These are phyloP conservation scores for Drosophila pruinosa DNA, from an alignment of 1,140 invertebrate species.

Conservation along the genomic window DNA sequence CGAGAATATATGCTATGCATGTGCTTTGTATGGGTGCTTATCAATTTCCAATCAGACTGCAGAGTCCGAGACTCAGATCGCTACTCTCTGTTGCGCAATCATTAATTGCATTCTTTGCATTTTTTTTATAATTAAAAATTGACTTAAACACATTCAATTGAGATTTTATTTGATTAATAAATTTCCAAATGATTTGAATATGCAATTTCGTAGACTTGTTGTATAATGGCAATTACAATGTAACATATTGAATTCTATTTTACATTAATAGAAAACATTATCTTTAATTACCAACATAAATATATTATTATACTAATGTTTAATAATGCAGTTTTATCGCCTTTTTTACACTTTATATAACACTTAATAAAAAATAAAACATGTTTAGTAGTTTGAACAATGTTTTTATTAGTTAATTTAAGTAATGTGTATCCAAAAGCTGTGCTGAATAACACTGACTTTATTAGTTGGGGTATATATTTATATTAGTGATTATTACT, in stretches of 20 bases:
- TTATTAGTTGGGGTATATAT: no score
- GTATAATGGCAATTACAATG: no score
- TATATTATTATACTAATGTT: background rate
- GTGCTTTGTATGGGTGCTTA: background rate
- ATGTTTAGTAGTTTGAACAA: background rate
- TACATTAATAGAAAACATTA: background rate
- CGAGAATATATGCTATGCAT: background rate
- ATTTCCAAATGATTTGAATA: no score
- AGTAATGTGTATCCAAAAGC: no score
- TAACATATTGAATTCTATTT: background rate
- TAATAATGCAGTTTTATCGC: background rate
- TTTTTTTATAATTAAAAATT: no score
- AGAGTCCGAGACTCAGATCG: no score
- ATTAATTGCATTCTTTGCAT: background rate
- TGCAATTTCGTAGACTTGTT: no score
- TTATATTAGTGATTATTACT: background rate
- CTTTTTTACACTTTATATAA: background rate
- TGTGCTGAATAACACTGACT: no score
- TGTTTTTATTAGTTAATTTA: no score
- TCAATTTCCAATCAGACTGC: background rate
- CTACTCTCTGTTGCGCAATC: background rate
- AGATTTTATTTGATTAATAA: no score
- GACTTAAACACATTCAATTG: no score
- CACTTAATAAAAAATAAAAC: background rate
- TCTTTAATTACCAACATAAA: background rate